These are phyloP conservation scores for Centrocercus urophasianus DNA, from an alignment of 2,113 vertebrate genomes.

Conservation along the genomic window DNA sequence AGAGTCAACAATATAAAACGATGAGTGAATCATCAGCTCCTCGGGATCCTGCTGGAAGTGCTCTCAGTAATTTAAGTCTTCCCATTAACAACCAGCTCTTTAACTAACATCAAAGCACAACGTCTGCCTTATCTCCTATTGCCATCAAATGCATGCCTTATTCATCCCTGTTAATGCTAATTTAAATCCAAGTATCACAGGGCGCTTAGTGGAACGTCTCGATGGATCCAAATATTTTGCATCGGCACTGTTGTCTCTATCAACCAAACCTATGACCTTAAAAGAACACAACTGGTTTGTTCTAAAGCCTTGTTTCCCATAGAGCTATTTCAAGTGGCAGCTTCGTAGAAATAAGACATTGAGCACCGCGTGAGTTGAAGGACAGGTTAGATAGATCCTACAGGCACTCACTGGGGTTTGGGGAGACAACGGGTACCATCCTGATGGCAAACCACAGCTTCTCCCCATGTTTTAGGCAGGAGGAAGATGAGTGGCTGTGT, in stretches of 20 bases:
- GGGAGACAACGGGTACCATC: neutral
- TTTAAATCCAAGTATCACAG: constrained; percentile 25
- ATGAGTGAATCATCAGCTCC: constrained; percentile 55
- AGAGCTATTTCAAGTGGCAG: neutral
- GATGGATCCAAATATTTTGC: neutral
- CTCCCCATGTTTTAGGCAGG: neutral
- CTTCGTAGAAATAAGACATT: rapidly evolving
- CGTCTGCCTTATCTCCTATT: constrained; percentile 47
- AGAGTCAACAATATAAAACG: constrained; percentile 59
- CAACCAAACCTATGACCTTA: neutral
- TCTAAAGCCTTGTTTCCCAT: neutral
- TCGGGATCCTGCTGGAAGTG: constrained; percentile 50
- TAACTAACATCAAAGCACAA: constrained; percentile 49
- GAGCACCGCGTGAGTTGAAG: neutral
- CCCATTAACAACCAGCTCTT: constrained; percentile 33
- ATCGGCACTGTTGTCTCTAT: neutral
- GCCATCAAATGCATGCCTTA: constrained; percentile 31
- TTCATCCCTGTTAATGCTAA: constrained; percentile 20
- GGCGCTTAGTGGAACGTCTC: neutral
- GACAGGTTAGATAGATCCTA: neutral
- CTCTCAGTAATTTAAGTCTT: constrained; percentile 43
- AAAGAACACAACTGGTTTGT: neutral
- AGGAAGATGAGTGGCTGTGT: neutral
- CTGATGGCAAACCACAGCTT: neutral
- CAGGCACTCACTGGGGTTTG: neutral